phyloP scores from a whole-genome alignment of 2,888 invertebrate genomes.

The Andrena bucephala region DNA sequence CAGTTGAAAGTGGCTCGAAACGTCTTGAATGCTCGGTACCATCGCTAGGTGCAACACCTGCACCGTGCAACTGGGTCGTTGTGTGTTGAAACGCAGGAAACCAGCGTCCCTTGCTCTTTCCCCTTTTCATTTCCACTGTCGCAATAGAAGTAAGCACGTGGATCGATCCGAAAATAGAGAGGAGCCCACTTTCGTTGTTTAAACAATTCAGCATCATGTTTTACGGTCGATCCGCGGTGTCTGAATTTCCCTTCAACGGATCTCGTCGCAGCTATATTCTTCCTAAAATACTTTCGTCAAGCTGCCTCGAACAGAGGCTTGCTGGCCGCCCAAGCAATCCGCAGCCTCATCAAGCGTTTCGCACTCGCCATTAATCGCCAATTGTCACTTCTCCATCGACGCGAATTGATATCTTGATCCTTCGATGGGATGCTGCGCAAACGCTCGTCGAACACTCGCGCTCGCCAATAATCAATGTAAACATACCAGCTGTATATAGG shows the following conservation, averaged over 20 bases:
- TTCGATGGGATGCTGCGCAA: background rate
- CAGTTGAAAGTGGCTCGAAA: too few species aligned
- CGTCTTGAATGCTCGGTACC: too few species aligned
- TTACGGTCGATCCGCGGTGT: background rate
- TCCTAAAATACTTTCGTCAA: too few species aligned
- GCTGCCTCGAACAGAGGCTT: too few species aligned
- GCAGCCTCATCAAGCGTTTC: background rate
- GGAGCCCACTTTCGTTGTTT: too few species aligned
- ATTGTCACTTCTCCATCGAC: background rate
- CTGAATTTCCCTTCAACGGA: background rate
- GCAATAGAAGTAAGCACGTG: too few species aligned
- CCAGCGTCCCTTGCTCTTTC: slow-evolving; percentile 8
- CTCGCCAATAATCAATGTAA: slow-evolving; percentile 48
- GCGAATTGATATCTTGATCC: background rate
- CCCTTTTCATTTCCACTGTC: slow-evolving; percentile 2
- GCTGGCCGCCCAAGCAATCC: too few species aligned
- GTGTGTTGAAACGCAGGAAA: background rate
- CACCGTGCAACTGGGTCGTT: slow-evolving; percentile 8
- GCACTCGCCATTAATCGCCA: background rate
- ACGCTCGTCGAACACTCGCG: background rate
- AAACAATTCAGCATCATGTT: background rate
- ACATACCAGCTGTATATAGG: slow-evolving; percentile 33
- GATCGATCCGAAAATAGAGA: too few species aligned
- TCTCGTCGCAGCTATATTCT: background rate
- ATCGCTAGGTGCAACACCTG: background rate